Base-by-base conservation (phyloP, 2,797 vertebrate genomes). In the Gymnothorax javanicus region DNA sequence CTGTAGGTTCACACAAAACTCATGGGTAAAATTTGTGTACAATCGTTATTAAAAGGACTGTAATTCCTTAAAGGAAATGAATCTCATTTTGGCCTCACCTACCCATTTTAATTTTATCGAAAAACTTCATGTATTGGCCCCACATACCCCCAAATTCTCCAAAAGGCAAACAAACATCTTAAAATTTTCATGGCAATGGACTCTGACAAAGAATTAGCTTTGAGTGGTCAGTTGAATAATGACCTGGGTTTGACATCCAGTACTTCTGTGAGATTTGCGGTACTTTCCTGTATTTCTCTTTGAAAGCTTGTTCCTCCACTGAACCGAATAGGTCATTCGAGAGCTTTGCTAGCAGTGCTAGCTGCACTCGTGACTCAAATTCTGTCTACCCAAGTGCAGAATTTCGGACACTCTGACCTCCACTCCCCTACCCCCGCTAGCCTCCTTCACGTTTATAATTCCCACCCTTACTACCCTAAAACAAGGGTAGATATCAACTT, bases 1-100 rank as follows among this genome's bases (percentile, higher is more conserved):
- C 88, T 88, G 89, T 87, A 89, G 88, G 85, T 89, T 58, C 77
- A 89, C 58, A 82, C n/a, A 4, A 81, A 77, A 69, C 64, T n/a
- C 9, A 9, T 8, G 64, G n/a, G 64, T n/a, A 25, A 7, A 25
- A 69, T 69, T 75, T 75, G 11, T 75, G 13, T 43, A 43, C 71
- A 2, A 13, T 52, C 8, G 25, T 2, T 43, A 33, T 73, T 3
- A 33, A 13, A 11, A 73, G 3, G 13, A 33, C 27, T 25, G 69
- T 20, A 11, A 62, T 20, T 62, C 15, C 15, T 4, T 62, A 62
- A 43, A 43, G 15, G 13, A 62, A 62, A 13, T 20, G 15, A 62
- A 62, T 62, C 9, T 15, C 60, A 13, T 62, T 13, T 69, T 69
- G 23, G 25, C 64, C 64, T 25, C 60, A 64, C 60, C 60, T 62